These are phyloP conservation scores for Chydorus sphaericus DNA, from an alignment of 2,888 invertebrate genomes.

Conservation along the genomic window DNA sequence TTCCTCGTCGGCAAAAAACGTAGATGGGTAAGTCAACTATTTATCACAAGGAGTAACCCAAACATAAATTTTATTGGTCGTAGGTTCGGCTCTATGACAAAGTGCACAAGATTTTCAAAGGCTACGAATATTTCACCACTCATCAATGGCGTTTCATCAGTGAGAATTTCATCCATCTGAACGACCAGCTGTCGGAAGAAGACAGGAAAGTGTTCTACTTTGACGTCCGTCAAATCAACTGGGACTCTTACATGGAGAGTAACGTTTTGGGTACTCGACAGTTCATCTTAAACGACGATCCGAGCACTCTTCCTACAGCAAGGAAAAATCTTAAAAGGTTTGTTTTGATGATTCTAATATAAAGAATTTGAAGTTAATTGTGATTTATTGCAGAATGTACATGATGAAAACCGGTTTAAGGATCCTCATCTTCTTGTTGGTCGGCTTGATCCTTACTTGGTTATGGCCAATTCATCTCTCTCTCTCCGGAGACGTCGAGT, in stretches of 20 bases:
- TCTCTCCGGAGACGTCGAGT: too few relatives aligned
- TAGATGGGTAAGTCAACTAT: background rate
- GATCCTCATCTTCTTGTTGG: too few relatives aligned
- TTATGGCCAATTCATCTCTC: too few relatives aligned
- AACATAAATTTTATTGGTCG: too few relatives aligned
- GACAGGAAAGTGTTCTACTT: background rate
- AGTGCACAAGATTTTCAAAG: background rate
- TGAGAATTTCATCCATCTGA: background rate
- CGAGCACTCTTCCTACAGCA: background rate
- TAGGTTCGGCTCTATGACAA: background rate
- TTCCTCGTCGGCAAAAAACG: background rate
- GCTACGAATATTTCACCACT: background rate
- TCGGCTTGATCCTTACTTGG: too few relatives aligned
- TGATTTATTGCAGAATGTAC: background rate
- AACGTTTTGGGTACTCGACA: background rate
- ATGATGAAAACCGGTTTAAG: background rate
- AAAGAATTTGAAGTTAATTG: too few relatives aligned
- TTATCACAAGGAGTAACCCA: too few relatives aligned
- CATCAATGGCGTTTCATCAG: background rate
- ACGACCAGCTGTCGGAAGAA: background rate
- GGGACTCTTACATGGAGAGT: background rate
- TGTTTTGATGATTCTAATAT: too few relatives aligned
- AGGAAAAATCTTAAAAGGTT: background rate
- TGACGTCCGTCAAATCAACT: constrained; percentile 1
- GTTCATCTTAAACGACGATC: background rate